A percentile compares a stretch with the other conserved stretches of the same genome.
phyloP scores from a whole-genome alignment of 1,140 invertebrate genomes.

The Drosophila pruinosa region DNA sequence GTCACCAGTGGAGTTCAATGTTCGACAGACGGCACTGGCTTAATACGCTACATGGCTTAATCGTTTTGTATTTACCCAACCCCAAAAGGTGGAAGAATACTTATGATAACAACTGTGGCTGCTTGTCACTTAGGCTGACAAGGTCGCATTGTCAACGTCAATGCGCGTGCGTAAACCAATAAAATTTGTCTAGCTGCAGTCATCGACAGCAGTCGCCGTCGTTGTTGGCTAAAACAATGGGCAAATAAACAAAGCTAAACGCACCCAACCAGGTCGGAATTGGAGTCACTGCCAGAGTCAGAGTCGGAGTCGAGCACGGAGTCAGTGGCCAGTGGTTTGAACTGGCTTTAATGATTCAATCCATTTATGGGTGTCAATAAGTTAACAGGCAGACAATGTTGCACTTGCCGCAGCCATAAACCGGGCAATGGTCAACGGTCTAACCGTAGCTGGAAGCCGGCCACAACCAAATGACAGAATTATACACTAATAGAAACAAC shows the following conservation, averaged over 20 bases:
- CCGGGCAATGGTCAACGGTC: conserved; percentile 21
- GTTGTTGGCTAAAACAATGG: conserved; percentile 62
- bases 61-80: conserved; percentile 7
- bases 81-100: conserved; percentile 21
- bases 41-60: conserved; percentile 15
- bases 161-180: conserved; percentile 75
- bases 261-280: neutral
- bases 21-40: neutral
- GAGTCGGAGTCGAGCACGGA: neutral
- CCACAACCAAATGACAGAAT: neutral
- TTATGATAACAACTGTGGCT: conserved; percentile 59
- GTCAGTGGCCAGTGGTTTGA: conserved; percentile 40
- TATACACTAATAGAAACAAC: neutral
- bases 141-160: conserved; percentile 81
- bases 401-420: conserved; percentile 74
- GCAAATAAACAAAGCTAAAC: conserved; percentile 77
- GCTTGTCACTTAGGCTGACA: conserved; percentile 77
- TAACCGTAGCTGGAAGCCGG: conserved; percentile 26
- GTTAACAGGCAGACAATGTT: conserved; percentile 80
- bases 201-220: conserved; percentile 3
- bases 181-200: conserved; percentile 73
- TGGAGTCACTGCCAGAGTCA: conserved; percentile 21
- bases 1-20: neutral
- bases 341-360: conserved; percentile 81
- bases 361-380: conserved; percentile 82